Base-by-base conservation (phyloP, 2,113 vertebrate genomes). In the Erythrolamprus reginae region DNA sequence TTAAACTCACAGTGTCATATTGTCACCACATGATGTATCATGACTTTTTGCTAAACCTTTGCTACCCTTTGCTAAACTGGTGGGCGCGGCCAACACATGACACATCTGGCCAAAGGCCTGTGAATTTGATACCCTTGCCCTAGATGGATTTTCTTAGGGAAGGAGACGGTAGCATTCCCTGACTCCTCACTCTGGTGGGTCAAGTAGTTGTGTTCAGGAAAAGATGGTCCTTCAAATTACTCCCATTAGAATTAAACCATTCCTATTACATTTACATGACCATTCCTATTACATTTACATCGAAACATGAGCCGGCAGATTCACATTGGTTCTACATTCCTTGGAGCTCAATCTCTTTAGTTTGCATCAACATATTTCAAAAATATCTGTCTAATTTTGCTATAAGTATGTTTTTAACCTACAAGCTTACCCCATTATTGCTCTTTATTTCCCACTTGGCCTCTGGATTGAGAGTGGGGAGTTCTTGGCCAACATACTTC, bases 381-480 rank as follows among this genome's bases (percentile, higher is more conserved):
- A 33, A 9, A 24, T 65, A 33, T 42, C 13, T 10, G 5, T 26
- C 38, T 61, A 38, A 47, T 70, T 13, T 65, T 86, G 33, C 33
- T 33, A 23, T 45, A 4, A 15, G 24, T 26, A 48, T 50, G 9
- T 42, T 28, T 52, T 86, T 77, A 21, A 26, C 48, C 38, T 56
- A 58, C 50, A 56, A 88, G 82, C 45, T 65, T 97, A 99, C 99
- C 38, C 95, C 93, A 0, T 93, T 97, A 28, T 86, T 92, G 92
- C 95, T 98, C 91, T 70, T 97, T 93, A 99, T 96, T 94, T 97
- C 95, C 98, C 98, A 99, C 88, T 89, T 95, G 21, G 91, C 97
- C 33, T 92, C 93, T 5, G 97, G 94, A 93, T 96, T 97, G 70
- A 99, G 93, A 17, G 98, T 98, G 38, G 94, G 88, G 26, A 99